phyloP scores from a whole-genome alignment of 2,797 vertebrate species.

The Pseudomugil tenellus region DNA sequence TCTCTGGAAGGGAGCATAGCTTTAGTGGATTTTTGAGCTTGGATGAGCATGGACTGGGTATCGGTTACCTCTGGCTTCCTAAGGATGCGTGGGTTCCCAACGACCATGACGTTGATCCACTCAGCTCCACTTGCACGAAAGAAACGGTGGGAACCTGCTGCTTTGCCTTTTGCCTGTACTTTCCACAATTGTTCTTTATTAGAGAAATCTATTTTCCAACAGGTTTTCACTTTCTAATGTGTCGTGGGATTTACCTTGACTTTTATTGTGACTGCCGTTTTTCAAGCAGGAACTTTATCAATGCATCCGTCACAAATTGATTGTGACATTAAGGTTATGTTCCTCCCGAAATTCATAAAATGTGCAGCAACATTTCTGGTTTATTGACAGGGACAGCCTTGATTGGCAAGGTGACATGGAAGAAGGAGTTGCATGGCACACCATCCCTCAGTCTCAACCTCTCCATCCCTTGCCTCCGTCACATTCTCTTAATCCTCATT shows the following conservation, averaged over 20 bases:
- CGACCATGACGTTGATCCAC: constrained; percentile 64
- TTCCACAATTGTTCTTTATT: constrained; percentile 65
- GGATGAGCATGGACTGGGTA: constrained; percentile 66
- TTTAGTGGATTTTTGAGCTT: constrained; percentile 68
- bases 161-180: constrained; percentile 44
- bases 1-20: constrained; percentile 53
- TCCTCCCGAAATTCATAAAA: constrained; percentile 41
- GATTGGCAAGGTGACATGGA: constrained; percentile 63
- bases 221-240: constrained; percentile 50
- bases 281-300: constrained; percentile 46
- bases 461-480: constrained; percentile 56
- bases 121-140: constrained; percentile 48
- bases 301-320: constrained; percentile 34
- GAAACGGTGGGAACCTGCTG: constrained; percentile 62
- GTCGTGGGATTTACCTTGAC: constrained; percentile 55
- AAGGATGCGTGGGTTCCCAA: constrained; percentile 68
- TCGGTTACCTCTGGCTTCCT: constrained; percentile 75
- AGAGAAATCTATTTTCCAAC: constrained; percentile 56
- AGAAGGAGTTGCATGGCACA: constrained; percentile 63
- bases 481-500: constrained; percentile 76
- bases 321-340: constrained; percentile 28
- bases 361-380: constrained; percentile 12
- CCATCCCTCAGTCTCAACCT: constrained; percentile 54
- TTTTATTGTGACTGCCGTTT: constrained; percentile 43
- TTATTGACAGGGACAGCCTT: constrained; percentile 50